Evolutionary conservation across 2,113 vertebrate genomes (phyloP).

Genomic region (Brachypteracias leptosomus): DNA sequence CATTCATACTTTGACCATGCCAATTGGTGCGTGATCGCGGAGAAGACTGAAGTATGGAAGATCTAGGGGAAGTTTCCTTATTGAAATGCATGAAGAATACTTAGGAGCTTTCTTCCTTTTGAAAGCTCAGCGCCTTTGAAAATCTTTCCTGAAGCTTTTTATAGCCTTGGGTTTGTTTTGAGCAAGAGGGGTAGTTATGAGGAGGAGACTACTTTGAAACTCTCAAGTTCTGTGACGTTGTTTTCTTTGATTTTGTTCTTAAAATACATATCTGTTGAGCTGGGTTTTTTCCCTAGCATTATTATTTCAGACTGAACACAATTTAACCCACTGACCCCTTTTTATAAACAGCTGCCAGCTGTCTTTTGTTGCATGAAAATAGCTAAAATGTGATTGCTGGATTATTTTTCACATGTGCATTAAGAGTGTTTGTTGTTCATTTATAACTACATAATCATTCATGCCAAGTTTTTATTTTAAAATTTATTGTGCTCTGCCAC

Average conservation of each 20-base stretch:
- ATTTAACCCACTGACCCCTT: background rate
- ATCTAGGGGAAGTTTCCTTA: conserved; percentile 45
- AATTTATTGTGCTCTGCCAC: background rate
- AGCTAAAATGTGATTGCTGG: background rate
- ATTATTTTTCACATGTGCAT: background rate
- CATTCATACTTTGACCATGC: conserved; percentile 75
- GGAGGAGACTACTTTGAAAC: background rate
- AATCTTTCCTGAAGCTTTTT: conserved; percentile 25
- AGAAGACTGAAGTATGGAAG: conserved; percentile 70
- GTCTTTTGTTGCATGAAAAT: conserved; percentile 5
- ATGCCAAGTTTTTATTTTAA: background rate
- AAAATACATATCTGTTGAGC: background rate
- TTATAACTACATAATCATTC: background rate
- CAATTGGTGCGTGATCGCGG: conserved; percentile 74
- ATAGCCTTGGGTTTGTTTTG: conserved; percentile 9
- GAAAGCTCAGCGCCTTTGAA: background rate
- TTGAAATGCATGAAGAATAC: background rate
- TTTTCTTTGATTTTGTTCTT: conserved; percentile 31
- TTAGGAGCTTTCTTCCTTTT: background rate
- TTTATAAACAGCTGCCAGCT: conserved; percentile 9
- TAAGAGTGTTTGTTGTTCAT: background rate
- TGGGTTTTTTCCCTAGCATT: background rate
- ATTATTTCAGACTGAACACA: background rate
- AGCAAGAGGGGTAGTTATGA: background rate
- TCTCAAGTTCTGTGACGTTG: background rate